Conservation (phyloP, 2,113 vertebrate genomes). For the Todiramphus saurophagus region DNA sequence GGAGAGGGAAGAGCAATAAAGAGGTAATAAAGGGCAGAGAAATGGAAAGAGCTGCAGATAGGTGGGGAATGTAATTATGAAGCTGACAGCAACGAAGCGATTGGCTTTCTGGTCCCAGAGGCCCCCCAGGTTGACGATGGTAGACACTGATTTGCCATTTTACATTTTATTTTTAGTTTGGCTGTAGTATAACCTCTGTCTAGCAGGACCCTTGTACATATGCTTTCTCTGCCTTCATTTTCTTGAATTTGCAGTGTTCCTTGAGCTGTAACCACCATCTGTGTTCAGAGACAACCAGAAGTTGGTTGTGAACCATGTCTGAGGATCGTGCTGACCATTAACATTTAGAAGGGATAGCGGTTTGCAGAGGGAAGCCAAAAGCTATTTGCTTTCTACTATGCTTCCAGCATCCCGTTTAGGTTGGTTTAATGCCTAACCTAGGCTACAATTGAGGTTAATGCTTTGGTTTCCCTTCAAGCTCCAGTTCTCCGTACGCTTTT, state of each 20-base stretch:
- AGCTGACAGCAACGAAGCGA: background rate
- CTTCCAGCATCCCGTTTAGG: constrained; percentile 41
- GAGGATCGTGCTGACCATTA: constrained; percentile 30
- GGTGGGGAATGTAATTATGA: background rate
- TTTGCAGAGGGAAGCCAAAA: constrained; percentile 35
- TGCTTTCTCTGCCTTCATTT: background rate
- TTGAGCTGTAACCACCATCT: background rate
- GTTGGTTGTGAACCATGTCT: background rate
- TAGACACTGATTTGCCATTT: background rate
- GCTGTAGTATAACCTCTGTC: background rate
- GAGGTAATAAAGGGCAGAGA: background rate
- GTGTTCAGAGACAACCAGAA: constrained; percentile 1
- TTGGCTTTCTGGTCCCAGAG: background rate
- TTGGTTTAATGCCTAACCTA: constrained; percentile 39
- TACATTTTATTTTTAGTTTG: background rate
- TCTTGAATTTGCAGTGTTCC: background rate
- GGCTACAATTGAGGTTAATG: constrained; percentile 37
- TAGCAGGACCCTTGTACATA: fast-evolving
- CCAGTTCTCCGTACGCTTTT: background rate
- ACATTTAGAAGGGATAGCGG: background rate
- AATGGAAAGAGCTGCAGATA: background rate
- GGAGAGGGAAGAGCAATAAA: background rate
- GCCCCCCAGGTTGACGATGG: background rate
- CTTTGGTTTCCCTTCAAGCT: constrained; percentile 22
- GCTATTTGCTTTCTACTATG: background rate